Base-by-base conservation (phyloP, 2,797 vertebrate genomes). In the Pelodytes ibericus region DNA sequence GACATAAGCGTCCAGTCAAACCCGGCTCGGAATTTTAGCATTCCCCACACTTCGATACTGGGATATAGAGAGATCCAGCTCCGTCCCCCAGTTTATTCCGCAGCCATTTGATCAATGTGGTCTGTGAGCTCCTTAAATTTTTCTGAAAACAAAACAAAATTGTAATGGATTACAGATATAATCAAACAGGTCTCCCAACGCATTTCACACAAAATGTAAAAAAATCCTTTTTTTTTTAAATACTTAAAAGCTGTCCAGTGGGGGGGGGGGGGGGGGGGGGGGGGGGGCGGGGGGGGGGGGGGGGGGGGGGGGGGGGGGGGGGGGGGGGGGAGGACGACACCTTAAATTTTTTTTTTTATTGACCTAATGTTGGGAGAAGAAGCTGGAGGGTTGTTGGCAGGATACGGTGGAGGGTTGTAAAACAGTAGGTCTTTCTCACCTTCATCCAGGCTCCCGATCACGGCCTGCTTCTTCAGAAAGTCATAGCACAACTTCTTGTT, bases 391-490 rank as follows among this genome's bases (percentile, higher is more conserved):
- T 36, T 36, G 33, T 36, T 5, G 33, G 13, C 5, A 36, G n/a
- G 5, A 36, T 5, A 36, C 5, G 33, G 33, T 36, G 13, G 33
- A 5, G 5, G 5, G 33, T 36, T 5, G 18, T 44, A 44, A 44
- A 53, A 5, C 4, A 53, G 49, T 9, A 53, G 22, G 8, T 20
- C 1, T 0, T 57, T 20, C 74, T 60, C 87, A 99, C 97, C 97
- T 93, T 97, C 94, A 2, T 98, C 94, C 81, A 99, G 86, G 80
- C 95, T 96, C 75, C 97, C 96, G 0, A 99, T 99, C 82, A 98
- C 91, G 0, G 97, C 95, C 86, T 99, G 97, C 84, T 99, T 99
- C 93, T 98, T 98, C 84, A 99, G 88, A 79, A 99, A 99, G 82
- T 99, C 96, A 0, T 91, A 94, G 86, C 97, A 98, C 73, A 98